Evolutionary conservation across 1,140 invertebrate species (phyloP).

Genomic region (Thaumetopoea pityocampa): DNA sequence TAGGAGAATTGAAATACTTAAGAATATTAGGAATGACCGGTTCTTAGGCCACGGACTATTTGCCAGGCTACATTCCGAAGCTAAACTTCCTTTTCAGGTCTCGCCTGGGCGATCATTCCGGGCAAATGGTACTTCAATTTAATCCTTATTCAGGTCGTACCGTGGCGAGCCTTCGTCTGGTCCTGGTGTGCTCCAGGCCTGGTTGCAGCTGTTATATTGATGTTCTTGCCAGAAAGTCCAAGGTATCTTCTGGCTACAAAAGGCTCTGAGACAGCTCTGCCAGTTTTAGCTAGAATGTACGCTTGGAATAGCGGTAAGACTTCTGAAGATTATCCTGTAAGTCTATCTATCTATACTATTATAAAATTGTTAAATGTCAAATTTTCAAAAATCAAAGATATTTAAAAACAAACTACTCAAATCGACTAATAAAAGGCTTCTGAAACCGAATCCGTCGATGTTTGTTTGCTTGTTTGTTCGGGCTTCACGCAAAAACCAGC

Average conservation of each 20-base stretch:
- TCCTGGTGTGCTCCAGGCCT: constrained; percentile 76
- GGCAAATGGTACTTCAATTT: constrained; percentile 59
- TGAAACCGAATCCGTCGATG: no score
- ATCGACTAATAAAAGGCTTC: no score
- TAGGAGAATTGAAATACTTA: no score
- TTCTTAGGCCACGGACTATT: no score
- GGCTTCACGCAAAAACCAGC: no score
- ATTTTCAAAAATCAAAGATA: no score
- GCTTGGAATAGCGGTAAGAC: constrained; percentile 45
- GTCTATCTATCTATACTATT: no score
- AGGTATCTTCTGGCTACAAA: constrained; percentile 82
- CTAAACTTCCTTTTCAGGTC: constrained; percentile 48
- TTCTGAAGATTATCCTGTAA: constrained; percentile 7
- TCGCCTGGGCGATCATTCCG: constrained; percentile 81
- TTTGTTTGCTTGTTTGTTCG: no score
- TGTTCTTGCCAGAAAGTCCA: constrained; percentile 84
- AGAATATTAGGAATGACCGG: no score
- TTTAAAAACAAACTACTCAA: no score
- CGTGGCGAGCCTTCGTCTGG: constrained; percentile 81
- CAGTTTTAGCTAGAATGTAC: constrained; percentile 79
- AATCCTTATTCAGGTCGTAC: constrained; percentile 67
- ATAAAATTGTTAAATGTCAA: no score
- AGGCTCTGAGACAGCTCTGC: constrained; percentile 77
- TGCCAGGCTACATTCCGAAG: neutral
- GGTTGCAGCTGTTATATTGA: constrained; percentile 70